Evolutionary conservation across 2,888 invertebrate genomes (phyloP).

Genomic region (Trachelus tabidus): DNA sequence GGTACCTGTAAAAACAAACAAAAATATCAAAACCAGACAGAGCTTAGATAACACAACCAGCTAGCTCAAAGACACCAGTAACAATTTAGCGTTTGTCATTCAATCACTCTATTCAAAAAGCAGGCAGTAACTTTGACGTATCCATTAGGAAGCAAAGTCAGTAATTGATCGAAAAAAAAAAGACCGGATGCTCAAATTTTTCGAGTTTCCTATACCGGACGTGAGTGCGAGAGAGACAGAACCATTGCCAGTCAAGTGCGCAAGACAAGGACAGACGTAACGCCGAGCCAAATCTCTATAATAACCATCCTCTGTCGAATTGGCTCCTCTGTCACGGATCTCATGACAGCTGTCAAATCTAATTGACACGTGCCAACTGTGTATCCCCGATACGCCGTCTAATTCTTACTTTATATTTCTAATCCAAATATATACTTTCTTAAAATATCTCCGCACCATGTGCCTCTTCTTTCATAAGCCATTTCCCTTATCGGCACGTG

Average conservation of each 20-base stretch:
- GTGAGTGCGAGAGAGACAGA: neutral
- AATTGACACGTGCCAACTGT: neutral
- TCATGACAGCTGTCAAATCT: neutral
- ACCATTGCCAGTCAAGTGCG: neutral
- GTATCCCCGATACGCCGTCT: neutral
- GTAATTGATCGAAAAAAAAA: neutral
- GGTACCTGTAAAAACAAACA: slow-evolving; percentile 69
- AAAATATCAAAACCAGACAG: neutral
- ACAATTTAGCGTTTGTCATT: neutral
- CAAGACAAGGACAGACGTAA: neutral
- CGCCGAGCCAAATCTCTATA: neutral
- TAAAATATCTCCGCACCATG: neutral
- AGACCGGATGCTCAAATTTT: neutral
- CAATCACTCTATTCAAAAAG: neutral
- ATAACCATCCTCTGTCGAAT: neutral
- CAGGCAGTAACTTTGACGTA: neutral
- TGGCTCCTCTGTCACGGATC: neutral
- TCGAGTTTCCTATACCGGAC: neutral
- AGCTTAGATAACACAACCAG: neutral
- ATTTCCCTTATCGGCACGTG: neutral
- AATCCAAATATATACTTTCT: neutral
- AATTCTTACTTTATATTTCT: neutral
- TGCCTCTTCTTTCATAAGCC: neutral
- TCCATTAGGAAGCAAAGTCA: neutral
- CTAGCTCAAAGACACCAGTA: neutral